Conservation (phyloP, 30 jellyfish, hydroid and myxozoan genomes). For the Cassiopea andromeda region DNA sequence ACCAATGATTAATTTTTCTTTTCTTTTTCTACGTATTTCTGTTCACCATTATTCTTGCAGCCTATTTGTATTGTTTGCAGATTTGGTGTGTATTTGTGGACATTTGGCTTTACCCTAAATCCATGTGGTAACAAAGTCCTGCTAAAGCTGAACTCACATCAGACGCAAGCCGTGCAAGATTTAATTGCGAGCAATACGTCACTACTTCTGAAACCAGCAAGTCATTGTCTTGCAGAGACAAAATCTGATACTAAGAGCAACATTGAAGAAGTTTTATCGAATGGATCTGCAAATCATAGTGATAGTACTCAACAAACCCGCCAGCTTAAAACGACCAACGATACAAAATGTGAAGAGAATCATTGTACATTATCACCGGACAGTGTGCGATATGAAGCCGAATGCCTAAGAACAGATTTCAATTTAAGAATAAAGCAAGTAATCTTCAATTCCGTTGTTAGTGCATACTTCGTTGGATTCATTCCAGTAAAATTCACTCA, state of each 20-base stretch:
- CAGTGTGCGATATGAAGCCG: conserved; percentile 94
- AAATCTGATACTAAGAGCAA: conserved; percentile 30
- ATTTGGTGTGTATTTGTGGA: conserved; percentile 86
- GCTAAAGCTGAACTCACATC: conserved; percentile 82
- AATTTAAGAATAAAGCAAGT: conserved; percentile 90
- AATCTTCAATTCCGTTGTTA: conserved; percentile 86
- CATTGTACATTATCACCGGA: conserved; percentile 95
- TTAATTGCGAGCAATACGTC: conserved; percentile 81
- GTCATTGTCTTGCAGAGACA: conserved; percentile 36
- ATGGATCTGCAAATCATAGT: conserved; percentile 46
- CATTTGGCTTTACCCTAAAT: conserved; percentile 92
- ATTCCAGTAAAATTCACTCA: conserved; percentile 94
- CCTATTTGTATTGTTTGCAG: conserved; percentile 16
- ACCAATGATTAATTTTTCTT: not conserved
- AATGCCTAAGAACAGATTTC: conserved; percentile 91
- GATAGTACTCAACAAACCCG: conserved; percentile 32
- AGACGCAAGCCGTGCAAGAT: conserved; percentile 79
- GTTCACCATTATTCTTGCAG: not conserved
- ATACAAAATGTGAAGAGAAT: conserved; percentile 47
- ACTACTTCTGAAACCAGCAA: conserved; percentile 74
- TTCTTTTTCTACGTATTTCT: not conserved
- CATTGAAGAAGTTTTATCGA: conserved; percentile 26
- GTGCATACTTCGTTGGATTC: conserved; percentile 94
- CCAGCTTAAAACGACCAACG: conserved; percentile 1
- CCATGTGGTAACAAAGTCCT: conserved; percentile 90